Evolutionary conservation across 2,797 vertebrate genomes (phyloP).

Genomic region (Acropternis orthonyx): DNA sequence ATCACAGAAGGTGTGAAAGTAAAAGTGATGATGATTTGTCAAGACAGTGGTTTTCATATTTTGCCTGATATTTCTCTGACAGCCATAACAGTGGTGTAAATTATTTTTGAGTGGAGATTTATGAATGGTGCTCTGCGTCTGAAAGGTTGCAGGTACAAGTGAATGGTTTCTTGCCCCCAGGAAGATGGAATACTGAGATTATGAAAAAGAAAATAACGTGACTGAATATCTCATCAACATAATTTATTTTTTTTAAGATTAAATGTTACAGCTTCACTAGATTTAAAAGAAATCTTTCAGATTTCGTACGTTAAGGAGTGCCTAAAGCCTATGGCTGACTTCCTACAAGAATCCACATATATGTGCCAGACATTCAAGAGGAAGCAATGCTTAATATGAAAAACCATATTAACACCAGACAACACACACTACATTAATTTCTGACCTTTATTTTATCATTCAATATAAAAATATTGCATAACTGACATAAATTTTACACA

Average conservation of each 20-base stretch:
- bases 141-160: not conserved
- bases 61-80: not conserved
- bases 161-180: not conserved
- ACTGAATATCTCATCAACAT: no score
- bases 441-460: not conserved
- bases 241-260: no score
- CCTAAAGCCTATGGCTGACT: not conserved
- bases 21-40: not conserved
- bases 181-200: not conserved
- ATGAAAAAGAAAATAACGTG: not conserved
- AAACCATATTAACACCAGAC: not conserved
- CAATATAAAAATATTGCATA: not conserved
- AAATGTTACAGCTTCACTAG: not conserved
- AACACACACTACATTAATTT: not conserved
- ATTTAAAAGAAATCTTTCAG: not conserved
- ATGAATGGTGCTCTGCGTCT: not conserved
- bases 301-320: not conserved
- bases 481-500: not conserved
- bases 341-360: not conserved
- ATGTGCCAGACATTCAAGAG: not conserved
- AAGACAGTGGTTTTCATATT: not conserved
- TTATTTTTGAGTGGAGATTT: not conserved
- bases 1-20: not conserved
- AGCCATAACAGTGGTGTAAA: not conserved
- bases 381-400: not conserved